These are phyloP conservation scores for Dendrophyllia cribrosa DNA, from an alignment of 64 coral and sea anemone species.

Conservation along the genomic window DNA sequence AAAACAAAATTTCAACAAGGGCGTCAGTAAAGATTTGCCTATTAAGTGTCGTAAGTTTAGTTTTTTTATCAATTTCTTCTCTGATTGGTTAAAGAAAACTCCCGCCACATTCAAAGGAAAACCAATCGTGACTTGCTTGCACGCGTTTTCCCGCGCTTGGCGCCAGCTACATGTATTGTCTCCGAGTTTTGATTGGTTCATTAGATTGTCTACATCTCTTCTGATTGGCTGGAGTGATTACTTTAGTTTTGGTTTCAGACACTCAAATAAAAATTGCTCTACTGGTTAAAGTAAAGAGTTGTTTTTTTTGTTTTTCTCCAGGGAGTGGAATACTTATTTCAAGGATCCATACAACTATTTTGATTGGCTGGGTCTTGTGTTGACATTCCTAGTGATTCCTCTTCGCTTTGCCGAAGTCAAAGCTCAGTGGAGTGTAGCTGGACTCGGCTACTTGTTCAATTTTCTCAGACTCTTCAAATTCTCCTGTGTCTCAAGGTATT, in stretches of 20 bases:
- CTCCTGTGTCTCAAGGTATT: slow-evolving; percentile 83
- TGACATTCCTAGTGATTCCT: slow-evolving; percentile 78
- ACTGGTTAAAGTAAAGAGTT: not conserved
- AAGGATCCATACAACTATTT: slow-evolving; percentile 82
- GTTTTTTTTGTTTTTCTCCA: slow-evolving; percentile 5
- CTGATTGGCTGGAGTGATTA: too few relatives aligned
- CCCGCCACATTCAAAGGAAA: not conserved
- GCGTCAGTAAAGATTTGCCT: too few relatives aligned
- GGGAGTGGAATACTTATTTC: slow-evolving; percentile 68
- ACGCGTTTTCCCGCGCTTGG: too few relatives aligned
- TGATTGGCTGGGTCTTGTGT: slow-evolving; percentile 77
- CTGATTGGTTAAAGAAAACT: too few relatives aligned
- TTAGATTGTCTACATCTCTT: too few relatives aligned
- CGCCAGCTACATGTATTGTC: too few relatives aligned
- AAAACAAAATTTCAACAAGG: too few relatives aligned
- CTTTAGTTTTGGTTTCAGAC: too few relatives aligned
- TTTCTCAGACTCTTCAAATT: slow-evolving; percentile 88
- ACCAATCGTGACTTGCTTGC: not conserved
- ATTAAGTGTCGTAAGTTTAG: too few relatives aligned
- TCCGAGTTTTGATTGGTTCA: too few relatives aligned
- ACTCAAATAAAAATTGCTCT: too few relatives aligned
- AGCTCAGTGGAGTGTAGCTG: slow-evolving; percentile 76
- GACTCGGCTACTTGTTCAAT: slow-evolving; percentile 82
- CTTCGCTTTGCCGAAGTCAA: slow-evolving; percentile 60
- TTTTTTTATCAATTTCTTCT: too few relatives aligned